These are phyloP conservation scores for Epinephelus coioides DNA, from an alignment of 2,797 vertebrate genomes.

Conservation along the genomic window DNA sequence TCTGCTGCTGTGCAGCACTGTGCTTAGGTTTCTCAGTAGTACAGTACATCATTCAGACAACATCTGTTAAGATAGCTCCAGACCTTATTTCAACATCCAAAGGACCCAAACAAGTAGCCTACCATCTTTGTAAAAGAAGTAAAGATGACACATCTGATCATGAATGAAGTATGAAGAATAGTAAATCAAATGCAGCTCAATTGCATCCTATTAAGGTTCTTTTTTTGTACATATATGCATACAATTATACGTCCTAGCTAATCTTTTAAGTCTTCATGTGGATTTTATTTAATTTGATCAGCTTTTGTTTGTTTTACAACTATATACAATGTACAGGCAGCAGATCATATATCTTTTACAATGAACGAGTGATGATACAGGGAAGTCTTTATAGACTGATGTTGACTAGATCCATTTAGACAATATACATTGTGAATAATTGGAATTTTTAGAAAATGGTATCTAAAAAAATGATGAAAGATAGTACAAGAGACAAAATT, in stretches of 20 bases:
- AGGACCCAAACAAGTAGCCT: conserved; percentile 44
- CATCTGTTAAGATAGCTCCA: conserved; percentile 47
- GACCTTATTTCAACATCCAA: conserved; percentile 47
- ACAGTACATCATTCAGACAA: conserved; percentile 66
- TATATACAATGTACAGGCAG: conserved; percentile 93
- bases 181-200: conserved; percentile 75
- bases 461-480: conserved; percentile 86
- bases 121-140: conserved; percentile 52
- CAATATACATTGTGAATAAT: conserved; percentile 84
- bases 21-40: conserved; percentile 79
- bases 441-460: conserved; percentile 86
- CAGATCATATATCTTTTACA: conserved; percentile 87
- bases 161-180: conserved; percentile 61
- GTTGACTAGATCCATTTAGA: conserved; percentile 81
- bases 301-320: conserved; percentile 87
- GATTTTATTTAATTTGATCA: conserved; percentile 88
- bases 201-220: conserved; percentile 79
- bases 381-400: conserved; percentile 77
- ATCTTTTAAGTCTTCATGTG: conserved; percentile 82
- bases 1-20: conserved; percentile 66
- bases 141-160: conserved; percentile 58
- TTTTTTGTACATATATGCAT: conserved; percentile 85
- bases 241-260: conserved; percentile 85
- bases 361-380: conserved; percentile 84
- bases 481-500: conserved; percentile 84